phyloP scores from a whole-genome alignment of 1,140 invertebrate genomes.

The Zaprionus tsacasi region DNA sequence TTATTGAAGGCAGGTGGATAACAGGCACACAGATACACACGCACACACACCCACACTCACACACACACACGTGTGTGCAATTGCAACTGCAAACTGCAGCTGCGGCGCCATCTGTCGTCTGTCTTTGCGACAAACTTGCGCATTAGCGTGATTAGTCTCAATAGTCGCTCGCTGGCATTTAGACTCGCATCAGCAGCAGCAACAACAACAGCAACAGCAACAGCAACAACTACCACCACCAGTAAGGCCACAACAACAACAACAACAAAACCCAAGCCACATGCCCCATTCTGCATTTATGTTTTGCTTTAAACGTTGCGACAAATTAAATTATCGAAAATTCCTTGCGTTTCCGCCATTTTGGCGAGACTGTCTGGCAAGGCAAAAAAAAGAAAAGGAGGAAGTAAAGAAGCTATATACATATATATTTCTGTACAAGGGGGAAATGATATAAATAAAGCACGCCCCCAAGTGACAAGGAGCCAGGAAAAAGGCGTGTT shows the following conservation, averaged over 20 bases:
- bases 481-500: slow-evolving; percentile 75
- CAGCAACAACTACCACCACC: slow-evolving; percentile 15
- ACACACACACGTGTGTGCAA: slow-evolving; percentile 16
- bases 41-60: slow-evolving; percentile 28
- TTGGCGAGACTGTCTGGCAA: slow-evolving; percentile 58
- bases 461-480: slow-evolving; percentile 60
- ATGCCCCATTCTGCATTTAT: slow-evolving; percentile 2
- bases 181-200: slow-evolving; percentile 25
- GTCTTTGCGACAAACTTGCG: slow-evolving; percentile 71
- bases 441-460: slow-evolving; percentile 25
- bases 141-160: slow-evolving; percentile 78
- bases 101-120: slow-evolving; percentile 60
- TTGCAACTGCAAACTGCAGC: slow-evolving; percentile 11
- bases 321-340: slow-evolving; percentile 65
- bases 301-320: slow-evolving; percentile 32
- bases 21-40: slow-evolving; percentile 38
- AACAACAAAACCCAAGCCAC: slow-evolving; percentile 3
- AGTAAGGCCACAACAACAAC: background rate
- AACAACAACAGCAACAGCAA: slow-evolving; percentile 21
- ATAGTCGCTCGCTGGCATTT: slow-evolving; percentile 65
- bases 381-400: slow-evolving; percentile 13
- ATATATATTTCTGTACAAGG: background rate
- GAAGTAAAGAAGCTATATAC: background rate
- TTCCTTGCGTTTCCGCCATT: slow-evolving; percentile 65
- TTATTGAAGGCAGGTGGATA: slow-evolving; percentile 72